phyloP scores from a whole-genome alignment of 2,888 invertebrate species.

The Silvanus unidentatus region DNA sequence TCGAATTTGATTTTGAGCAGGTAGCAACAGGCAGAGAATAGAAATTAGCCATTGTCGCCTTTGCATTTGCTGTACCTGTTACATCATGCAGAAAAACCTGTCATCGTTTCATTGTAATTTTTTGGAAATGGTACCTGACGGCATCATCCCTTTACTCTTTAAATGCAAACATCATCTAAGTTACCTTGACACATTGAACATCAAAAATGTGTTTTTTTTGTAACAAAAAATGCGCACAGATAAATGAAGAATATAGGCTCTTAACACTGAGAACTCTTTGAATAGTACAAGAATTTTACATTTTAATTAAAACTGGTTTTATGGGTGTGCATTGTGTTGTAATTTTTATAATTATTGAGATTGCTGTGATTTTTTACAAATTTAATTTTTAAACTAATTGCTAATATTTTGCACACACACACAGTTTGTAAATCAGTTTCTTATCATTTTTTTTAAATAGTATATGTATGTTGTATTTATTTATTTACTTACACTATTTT shows the following conservation, averaged over 20 bases:
- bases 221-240: constrained; percentile 10
- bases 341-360: constrained; percentile 19
- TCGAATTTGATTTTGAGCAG: constrained; percentile 20
- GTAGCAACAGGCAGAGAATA: constrained; percentile 42
- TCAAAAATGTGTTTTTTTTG: too few species aligned
- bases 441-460: constrained; percentile 7
- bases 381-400: constrained; percentile 15
- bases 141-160: constrained; percentile 18
- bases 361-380: constrained; percentile 29
- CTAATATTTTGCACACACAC: constrained; percentile 6
- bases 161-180: constrained; percentile 11
- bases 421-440: constrained; percentile 2
- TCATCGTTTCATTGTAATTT: constrained; percentile 10
- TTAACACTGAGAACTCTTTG: too few species aligned
- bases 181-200: neutral
- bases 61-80: constrained; percentile 45
- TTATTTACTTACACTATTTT: too few species aligned
- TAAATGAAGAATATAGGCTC: too few species aligned
- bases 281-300: too few species aligned
- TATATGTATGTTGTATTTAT: too few species aligned
- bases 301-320: neutral
- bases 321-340: constrained; percentile 12
- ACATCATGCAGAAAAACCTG: constrained; percentile 31
- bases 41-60: constrained; percentile 47
- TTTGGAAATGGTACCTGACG: constrained; percentile 22